These are phyloP conservation scores for Eurypyga helias DNA, from an alignment of 2,113 vertebrate genomes.

Conservation along the genomic window DNA sequence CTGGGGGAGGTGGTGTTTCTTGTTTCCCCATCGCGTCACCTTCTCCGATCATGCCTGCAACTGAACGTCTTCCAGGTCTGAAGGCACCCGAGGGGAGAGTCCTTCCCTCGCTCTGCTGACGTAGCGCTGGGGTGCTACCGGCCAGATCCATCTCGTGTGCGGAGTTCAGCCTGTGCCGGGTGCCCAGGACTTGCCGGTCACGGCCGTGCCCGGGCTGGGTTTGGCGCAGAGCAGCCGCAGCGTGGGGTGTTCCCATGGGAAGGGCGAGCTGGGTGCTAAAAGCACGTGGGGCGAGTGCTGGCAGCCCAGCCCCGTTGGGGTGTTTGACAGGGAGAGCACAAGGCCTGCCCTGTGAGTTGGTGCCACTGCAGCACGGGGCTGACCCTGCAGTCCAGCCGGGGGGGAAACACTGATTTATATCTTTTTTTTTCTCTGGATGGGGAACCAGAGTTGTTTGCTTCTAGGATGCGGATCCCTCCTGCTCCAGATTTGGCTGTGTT, in stretches of 20 bases:
- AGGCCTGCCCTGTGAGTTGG: not conserved
- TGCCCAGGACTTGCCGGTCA: not conserved
- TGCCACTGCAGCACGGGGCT: not conserved
- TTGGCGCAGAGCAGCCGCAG: not conserved
- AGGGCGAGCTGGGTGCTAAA: not conserved
- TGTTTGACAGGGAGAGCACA: not conserved
- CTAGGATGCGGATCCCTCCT: not conserved
- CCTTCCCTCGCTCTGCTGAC: not conserved
- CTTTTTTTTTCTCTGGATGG: not conserved
- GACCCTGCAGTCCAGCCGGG: not conserved
- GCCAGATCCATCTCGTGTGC: fast-evolving
- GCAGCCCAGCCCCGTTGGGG: fast-evolving
- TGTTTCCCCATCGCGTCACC: not conserved
- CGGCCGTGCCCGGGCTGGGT: not conserved
- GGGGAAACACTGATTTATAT: not conserved
- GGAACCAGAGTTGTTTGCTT: not conserved
- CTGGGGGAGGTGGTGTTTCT: not conserved
- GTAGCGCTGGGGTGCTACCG: fast-evolving
- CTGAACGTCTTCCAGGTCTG: not conserved
- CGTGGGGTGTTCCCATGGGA: not conserved
- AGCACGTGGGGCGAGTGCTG: not conserved
- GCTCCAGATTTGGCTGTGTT: not conserved
- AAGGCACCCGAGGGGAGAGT: not conserved
- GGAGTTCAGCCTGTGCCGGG: fast-evolving
- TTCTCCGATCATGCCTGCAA: not conserved